phyloP scores from a whole-genome alignment of 2,113 vertebrate genomes.

The Cathartes aura region DNA sequence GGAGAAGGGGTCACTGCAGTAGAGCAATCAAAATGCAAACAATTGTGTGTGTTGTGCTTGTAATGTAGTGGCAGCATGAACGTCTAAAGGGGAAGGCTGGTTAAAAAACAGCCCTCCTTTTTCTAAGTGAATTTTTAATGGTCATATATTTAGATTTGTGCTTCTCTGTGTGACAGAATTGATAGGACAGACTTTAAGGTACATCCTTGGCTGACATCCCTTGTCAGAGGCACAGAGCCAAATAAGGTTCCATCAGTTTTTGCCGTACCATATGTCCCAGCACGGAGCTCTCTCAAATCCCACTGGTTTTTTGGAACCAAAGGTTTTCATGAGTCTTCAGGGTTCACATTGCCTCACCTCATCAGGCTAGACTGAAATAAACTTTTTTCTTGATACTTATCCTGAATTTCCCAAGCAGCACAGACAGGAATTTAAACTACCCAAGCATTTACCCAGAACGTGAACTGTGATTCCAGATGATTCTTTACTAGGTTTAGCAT shows the following conservation, averaged over 20 bases:
- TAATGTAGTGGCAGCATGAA: rapidly evolving
- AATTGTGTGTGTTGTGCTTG: not conserved
- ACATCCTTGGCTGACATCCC: not conserved
- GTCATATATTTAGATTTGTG: not conserved
- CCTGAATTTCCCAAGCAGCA: not conserved
- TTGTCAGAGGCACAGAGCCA: not conserved
- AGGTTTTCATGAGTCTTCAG: not conserved
- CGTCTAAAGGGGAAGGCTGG: not conserved
- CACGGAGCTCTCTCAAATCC: not conserved
- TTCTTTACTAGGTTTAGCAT: not conserved
- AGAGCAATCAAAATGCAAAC: not conserved
- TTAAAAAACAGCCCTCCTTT: not conserved
- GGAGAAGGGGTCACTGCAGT: not conserved
- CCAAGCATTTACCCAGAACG: not conserved
- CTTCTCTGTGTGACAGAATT: not conserved
- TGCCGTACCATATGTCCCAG: not conserved
- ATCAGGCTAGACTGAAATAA: not conserved
- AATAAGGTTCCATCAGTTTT: not conserved
- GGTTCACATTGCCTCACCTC: not conserved
- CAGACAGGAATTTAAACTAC: not conserved
- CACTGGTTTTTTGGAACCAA: not conserved
- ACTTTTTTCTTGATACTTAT: not conserved
- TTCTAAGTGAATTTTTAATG: not conserved
- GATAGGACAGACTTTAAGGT: not conserved
- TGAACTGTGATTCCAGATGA: not conserved